Conservation (phyloP, 2,888 invertebrate species). For the Prosopocoilus inquinatus region DNA sequence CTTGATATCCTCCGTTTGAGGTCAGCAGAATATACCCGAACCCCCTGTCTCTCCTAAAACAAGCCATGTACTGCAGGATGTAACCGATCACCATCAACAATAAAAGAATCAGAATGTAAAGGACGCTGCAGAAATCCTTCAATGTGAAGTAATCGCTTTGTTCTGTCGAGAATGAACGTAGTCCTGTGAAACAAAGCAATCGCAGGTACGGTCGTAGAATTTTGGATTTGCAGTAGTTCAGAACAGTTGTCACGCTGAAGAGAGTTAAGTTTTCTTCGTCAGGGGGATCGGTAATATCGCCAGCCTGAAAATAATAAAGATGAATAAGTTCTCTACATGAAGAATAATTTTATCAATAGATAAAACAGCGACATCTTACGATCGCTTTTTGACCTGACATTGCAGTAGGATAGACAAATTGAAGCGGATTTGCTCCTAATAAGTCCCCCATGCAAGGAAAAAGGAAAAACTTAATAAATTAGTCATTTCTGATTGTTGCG, state of each 20-base stretch:
- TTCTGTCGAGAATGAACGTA: constrained; percentile 68
- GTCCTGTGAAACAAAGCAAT: constrained; percentile 71
- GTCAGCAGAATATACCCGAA: constrained; percentile 59
- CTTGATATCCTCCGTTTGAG: background rate
- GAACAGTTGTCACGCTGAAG: constrained; percentile 73
- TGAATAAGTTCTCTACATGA: background rate
- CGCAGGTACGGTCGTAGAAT: constrained; percentile 75
- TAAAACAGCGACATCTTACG: too few relatives aligned
- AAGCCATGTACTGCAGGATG: constrained; percentile 74
- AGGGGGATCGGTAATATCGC: constrained; percentile 68
- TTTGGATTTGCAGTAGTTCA: constrained; percentile 80
- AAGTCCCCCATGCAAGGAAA: too few relatives aligned
- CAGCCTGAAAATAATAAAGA: constrained; percentile 55
- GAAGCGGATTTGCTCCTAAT: too few relatives aligned
- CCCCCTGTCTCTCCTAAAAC: constrained; percentile 72
- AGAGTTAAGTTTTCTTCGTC: constrained; percentile 50
- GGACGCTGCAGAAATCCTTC: constrained; percentile 61
- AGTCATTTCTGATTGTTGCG: too few relatives aligned
- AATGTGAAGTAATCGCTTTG: constrained; percentile 60
- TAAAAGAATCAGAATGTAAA: constrained; percentile 68
- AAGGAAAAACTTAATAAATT: too few relatives aligned
- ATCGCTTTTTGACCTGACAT: too few relatives aligned
- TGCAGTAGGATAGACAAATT: too few relatives aligned
- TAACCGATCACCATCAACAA: constrained; percentile 65
- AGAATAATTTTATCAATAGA: background rate